Conservation (phyloP, 2,888 invertebrate genomes). For the Apamea epomidion region DNA sequence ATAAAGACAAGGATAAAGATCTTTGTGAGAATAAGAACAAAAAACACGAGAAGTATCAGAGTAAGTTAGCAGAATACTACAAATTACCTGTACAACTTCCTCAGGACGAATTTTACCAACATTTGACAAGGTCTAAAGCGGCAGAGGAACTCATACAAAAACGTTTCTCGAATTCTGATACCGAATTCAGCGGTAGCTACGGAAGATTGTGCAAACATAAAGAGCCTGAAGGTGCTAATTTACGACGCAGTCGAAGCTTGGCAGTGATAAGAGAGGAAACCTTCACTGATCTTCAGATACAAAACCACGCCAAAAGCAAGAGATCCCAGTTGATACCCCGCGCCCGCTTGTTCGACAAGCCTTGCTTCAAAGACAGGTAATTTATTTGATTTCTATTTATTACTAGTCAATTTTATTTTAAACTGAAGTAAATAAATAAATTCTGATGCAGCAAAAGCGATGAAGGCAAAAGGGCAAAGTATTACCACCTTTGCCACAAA, state of each 20-base stretch:
- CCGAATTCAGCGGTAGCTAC: slow-evolving; percentile 88
- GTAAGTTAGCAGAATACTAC: slow-evolving; percentile 88
- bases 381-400: slow-evolving; percentile 29
- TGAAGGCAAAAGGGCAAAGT: background rate
- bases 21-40: slow-evolving; percentile 82
- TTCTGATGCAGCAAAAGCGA: too few relatives aligned
- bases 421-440: background rate
- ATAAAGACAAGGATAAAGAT: slow-evolving; percentile 82
- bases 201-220: slow-evolving; percentile 88
- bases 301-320: slow-evolving; percentile 91
- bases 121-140: slow-evolving; percentile 86
- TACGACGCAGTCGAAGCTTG: slow-evolving; percentile 93
- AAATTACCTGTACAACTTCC: slow-evolving; percentile 86
- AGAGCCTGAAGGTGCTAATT: slow-evolving; percentile 89
- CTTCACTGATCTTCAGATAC: slow-evolving; percentile 92
- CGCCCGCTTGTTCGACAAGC: slow-evolving; percentile 94
- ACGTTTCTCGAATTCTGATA: slow-evolving; percentile 86
- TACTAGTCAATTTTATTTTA: background rate
- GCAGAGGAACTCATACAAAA: slow-evolving; percentile 87
- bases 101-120: slow-evolving; percentile 89
- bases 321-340: slow-evolving; percentile 95
- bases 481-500: background rate
- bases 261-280: slow-evolving; percentile 95
- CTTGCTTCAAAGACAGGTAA: slow-evolving; percentile 94
- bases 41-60: slow-evolving; percentile 88